Percentiles rank a stretch among this genome's conserved stretches.
These are phyloP conservation scores for Zeus faber DNA, from an alignment of 2,113 vertebrate species.

Conservation along the genomic window DNA sequence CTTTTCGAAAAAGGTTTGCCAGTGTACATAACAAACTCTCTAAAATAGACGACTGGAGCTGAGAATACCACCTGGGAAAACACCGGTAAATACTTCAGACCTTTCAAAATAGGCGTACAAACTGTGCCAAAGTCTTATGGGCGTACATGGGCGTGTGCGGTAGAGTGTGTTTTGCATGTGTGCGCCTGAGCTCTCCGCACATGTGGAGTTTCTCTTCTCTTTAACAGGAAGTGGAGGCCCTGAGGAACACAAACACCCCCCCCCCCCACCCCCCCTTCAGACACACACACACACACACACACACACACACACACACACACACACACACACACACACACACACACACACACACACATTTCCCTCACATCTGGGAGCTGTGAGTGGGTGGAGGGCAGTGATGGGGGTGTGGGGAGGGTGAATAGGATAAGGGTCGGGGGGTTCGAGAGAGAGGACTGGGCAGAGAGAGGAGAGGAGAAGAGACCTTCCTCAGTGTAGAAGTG, in stretches of 20 bases:
- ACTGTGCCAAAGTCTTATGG: slow-evolving; percentile 3
- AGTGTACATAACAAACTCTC: slow-evolving; percentile 9
- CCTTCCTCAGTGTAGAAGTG: not conserved
- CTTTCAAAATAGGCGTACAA: not conserved
- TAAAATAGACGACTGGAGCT: not conserved
- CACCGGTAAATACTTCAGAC: too few relatives aligned
- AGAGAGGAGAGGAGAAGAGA: not conserved
- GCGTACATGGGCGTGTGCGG: too few relatives aligned
- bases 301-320: not conserved
- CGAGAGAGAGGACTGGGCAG: not conserved
- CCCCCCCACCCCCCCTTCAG: slow-evolving; percentile 51
- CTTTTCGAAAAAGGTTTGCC: too few relatives aligned
- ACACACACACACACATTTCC: slow-evolving; percentile 16
- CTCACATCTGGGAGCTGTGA: slow-evolving; percentile 49
- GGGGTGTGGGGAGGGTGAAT: not conserved
- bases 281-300: slow-evolving; percentile 23
- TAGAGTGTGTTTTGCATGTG: not conserved
- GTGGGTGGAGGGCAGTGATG: not conserved
- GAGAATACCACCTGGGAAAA: not conserved
- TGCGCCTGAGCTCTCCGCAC: slow-evolving; percentile 31
- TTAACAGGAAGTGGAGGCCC: slow-evolving; percentile 56
- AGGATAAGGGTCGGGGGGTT: not conserved
- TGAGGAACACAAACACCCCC: slow-evolving; percentile 52
- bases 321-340: not conserved
- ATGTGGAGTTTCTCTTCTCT: slow-evolving; percentile 40